Evolutionary conservation across 2,797 vertebrate genomes (phyloP).

Genomic region (Loriculus beryllinus): DNA sequence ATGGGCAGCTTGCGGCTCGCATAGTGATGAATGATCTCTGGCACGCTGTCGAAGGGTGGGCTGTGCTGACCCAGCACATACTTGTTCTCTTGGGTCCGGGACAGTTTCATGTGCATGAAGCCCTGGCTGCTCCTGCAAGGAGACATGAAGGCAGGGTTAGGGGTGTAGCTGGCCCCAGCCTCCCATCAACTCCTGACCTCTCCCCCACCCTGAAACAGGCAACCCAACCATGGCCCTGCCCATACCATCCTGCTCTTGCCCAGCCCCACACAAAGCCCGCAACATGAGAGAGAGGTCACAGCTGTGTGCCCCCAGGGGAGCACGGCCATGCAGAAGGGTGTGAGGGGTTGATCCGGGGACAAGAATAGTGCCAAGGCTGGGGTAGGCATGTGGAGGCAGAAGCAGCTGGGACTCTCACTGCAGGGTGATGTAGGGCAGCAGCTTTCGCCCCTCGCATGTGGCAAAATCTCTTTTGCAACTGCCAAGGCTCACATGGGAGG

Average conservation of each 20-base stretch:
- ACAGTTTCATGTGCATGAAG: conserved; percentile 99
- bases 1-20: conserved; percentile 98
- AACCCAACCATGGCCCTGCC: fast-evolving
- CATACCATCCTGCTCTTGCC: neutral
- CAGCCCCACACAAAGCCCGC: neutral
- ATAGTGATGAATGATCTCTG: conserved; percentile 97
- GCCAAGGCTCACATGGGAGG: neutral
- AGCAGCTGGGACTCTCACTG: neutral
- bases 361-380: fast-evolving
- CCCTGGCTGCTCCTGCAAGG: conserved; percentile 94
- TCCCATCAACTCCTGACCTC: neutral
- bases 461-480: neutral
- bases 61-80: conserved; percentile 97
- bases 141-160: conserved; percentile 10
- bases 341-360: fast-evolving
- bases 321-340: fast-evolving
- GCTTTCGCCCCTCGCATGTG: fast-evolving
- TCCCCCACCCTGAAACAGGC: fast-evolving
- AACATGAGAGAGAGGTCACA: neutral
- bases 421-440: fast-evolving
- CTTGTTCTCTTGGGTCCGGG: conserved; percentile 93
- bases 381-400: neutral
- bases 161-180: neutral
- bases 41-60: conserved; percentile 92
- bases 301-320: neutral